Evolutionary conservation across 1,140 invertebrate genomes (phyloP).

Genomic region (Orchesella cincta): DNA sequence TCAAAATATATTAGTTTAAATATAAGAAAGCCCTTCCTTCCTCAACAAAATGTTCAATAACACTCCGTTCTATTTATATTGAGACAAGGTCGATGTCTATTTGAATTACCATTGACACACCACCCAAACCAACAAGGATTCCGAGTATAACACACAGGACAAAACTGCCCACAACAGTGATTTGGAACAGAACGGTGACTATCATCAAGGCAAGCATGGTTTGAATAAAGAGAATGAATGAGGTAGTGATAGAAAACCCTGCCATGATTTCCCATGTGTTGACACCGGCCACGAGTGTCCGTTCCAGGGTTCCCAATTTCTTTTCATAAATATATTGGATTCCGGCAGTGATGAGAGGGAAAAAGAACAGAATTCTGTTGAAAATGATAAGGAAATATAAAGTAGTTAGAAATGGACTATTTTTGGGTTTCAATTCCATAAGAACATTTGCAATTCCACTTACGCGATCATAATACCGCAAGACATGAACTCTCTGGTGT

Average conservation of each 20-base stretch:
- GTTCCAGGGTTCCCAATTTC: constrained; percentile 62
- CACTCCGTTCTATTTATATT: too few relatives aligned
- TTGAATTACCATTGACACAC: constrained; percentile 37
- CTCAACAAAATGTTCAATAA: too few relatives aligned
- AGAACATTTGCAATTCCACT: constrained; percentile 55
- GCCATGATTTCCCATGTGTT: constrained; percentile 83
- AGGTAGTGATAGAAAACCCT: constrained; percentile 87
- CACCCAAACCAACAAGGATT: constrained; percentile 34
- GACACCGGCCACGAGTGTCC: constrained; percentile 80
- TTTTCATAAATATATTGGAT: constrained; percentile 61
- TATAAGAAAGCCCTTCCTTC: too few relatives aligned
- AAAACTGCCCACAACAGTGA: constrained; percentile 34
- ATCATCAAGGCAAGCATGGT: constrained; percentile 75
- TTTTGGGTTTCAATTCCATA: too few relatives aligned
- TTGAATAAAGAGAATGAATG: constrained; percentile 91
- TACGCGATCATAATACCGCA: constrained; percentile 91
- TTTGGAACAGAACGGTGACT: constrained; percentile 37
- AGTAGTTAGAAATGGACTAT: neutral
- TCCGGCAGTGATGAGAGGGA: constrained; percentile 89
- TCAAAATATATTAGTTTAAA: too few relatives aligned
- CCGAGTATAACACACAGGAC: constrained; percentile 22
- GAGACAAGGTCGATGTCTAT: neutral
- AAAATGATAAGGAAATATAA: constrained; percentile 47
- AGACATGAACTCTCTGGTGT: constrained; percentile 91
- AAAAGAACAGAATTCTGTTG: constrained; percentile 88